Evolutionary conservation across 2,888 invertebrate species (phyloP).

Genomic region (Daptonema setosum): DNA sequence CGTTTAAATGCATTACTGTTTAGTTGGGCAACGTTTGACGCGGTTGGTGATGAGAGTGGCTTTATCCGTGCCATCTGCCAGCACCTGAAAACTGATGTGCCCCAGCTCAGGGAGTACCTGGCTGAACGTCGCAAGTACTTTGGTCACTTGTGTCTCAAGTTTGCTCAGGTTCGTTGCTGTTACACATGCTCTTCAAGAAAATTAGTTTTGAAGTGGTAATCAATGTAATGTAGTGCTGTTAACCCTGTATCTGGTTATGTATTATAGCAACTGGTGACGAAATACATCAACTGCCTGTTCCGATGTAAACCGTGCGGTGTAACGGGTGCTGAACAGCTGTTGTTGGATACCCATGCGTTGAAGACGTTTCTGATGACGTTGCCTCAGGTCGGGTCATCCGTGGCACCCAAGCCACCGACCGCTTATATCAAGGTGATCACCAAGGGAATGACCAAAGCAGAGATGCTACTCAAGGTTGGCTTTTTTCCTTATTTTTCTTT

Average conservation of each 20-base stretch:
- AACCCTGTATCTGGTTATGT: no score
- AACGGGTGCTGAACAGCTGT: constrained; percentile 81
- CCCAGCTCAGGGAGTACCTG: constrained; percentile 58
- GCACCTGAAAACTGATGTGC: constrained; percentile 63
- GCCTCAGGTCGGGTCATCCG: constrained; percentile 62
- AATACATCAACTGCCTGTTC: constrained; percentile 11
- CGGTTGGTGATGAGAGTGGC: constrained; percentile 85
- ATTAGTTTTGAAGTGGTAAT: no score
- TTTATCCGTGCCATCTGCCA: constrained; percentile 73
- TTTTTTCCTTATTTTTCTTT: constrained; percentile 1
- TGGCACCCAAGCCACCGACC: constrained; percentile 22
- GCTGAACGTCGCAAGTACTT: constrained; percentile 83
- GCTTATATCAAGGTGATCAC: constrained; percentile 47
- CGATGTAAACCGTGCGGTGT: constrained; percentile 20
- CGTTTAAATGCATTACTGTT: background rate
- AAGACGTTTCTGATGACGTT: constrained; percentile 69
- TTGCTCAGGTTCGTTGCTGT: constrained; percentile 48
- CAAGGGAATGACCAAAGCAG: constrained; percentile 82
- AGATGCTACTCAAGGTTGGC: constrained; percentile 73
- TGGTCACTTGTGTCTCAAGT: constrained; percentile 86
- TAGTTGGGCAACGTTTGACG: constrained; percentile 53
- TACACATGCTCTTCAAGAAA: no score
- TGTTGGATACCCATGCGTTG: constrained; percentile 38
- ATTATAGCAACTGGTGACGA: background rate
- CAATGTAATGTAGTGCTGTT: no score